Evolutionary conservation across 2,888 invertebrate genomes (phyloP).

Genomic region (Dryocosmus kuriphilus): DNA sequence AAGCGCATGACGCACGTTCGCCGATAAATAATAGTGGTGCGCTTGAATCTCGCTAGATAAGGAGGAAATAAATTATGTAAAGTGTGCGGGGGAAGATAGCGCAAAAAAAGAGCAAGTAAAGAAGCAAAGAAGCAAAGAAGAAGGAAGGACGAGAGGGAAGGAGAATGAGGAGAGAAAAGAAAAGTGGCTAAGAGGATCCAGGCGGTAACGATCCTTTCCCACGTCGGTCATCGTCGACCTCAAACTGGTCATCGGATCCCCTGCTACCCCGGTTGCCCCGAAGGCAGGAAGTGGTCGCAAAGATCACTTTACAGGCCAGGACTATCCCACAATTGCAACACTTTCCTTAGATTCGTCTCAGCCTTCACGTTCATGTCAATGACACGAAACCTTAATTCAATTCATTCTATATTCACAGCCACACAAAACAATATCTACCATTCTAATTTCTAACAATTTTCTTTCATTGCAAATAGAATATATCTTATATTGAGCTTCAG

Average conservation of each 20-base stretch:
- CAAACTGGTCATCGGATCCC: slow-evolving; percentile 77
- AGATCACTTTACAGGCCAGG: slow-evolving; percentile 73
- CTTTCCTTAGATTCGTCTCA: slow-evolving; percentile 56
- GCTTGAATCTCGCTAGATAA: slow-evolving; percentile 55
- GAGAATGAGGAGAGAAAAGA: slow-evolving; percentile 56
- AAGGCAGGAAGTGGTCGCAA: slow-evolving; percentile 76
- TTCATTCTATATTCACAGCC: no score
- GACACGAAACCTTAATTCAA: background rate
- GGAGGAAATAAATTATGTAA: slow-evolving; percentile 56
- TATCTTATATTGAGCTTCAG: no score
- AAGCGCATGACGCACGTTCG: slow-evolving; percentile 53
- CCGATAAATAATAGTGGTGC: slow-evolving; percentile 56
- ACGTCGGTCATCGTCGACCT: slow-evolving; percentile 75
- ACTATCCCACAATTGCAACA: slow-evolving; percentile 66
- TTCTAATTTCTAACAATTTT: no score
- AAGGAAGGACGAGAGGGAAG: slow-evolving; percentile 41
- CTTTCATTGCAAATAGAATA: no score
- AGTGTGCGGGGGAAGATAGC: slow-evolving; percentile 54
- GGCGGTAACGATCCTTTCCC: slow-evolving; percentile 75
- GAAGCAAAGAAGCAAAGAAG: slow-evolving; percentile 40
- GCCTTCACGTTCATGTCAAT: background rate
- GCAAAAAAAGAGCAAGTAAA: slow-evolving; percentile 42
- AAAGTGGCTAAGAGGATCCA: slow-evolving; percentile 51
- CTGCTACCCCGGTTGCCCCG: slow-evolving; percentile 59
- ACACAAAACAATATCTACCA: no score